These are phyloP conservation scores for Stegophylla sp. DNA, from an alignment of 2,888 invertebrate species.

Conservation along the genomic window DNA sequence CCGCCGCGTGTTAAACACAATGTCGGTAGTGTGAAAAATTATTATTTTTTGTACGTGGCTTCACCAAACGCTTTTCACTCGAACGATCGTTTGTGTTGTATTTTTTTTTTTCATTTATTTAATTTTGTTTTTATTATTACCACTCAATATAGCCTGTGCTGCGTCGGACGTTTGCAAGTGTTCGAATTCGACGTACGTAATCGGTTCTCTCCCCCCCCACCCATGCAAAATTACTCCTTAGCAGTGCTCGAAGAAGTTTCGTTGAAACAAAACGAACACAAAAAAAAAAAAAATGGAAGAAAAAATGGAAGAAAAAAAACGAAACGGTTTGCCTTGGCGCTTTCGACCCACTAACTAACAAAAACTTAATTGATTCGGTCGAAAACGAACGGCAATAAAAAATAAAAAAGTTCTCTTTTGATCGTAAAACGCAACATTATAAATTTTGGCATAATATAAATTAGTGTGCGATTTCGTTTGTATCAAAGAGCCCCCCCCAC, in stretches of 20 bases:
- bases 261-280: slow-evolving; percentile 17
- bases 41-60: too few species aligned
- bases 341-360: slow-evolving; percentile 11
- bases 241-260: neutral
- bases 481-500: neutral
- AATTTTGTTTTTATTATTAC: too few species aligned
- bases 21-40: neutral
- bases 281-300: too few species aligned
- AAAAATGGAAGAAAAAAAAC: too few species aligned
- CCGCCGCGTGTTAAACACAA: neutral
- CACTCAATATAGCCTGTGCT: neutral
- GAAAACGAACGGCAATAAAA: slow-evolving; percentile 20
- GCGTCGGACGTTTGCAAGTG: neutral
- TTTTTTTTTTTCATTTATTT: too few species aligned
- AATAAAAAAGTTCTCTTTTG: slow-evolving; percentile 7
- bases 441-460: neutral
- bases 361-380: slow-evolving; percentile 30
- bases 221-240: slow-evolving; percentile 11
- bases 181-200: slow-evolving; percentile 20
- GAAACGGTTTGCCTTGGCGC: too few species aligned
- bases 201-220: neutral
- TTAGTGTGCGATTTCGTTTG: neutral
- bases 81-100: neutral
- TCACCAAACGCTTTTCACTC: neutral
- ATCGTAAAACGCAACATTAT: slow-evolving; percentile 20